Percentiles rank a stretch among this genome's conserved stretches.
phyloP scores from a whole-genome alignment of 2,797 vertebrate species.

The Bryconaethiops microstoma region DNA sequence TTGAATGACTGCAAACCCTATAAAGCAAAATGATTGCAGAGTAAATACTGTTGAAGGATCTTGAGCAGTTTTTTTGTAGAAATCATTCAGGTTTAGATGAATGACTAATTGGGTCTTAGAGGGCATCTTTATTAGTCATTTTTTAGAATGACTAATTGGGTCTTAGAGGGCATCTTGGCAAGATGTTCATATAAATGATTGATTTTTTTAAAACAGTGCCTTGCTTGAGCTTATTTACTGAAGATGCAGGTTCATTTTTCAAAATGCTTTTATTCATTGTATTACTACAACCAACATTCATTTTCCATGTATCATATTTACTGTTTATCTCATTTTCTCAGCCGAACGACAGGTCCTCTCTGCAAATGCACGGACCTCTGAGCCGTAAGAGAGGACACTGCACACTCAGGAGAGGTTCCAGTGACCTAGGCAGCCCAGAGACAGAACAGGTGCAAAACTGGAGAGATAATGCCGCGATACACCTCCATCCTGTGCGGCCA shows the following conservation, averaged over 20 bases:
- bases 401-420: neutral
- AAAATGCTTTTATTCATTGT: too few species aligned
- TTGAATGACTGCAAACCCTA: too few species aligned
- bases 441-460: slow-evolving; percentile 44
- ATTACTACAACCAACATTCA: too few species aligned
- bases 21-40: too few species aligned
- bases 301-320: neutral
- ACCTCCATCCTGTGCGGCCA: slow-evolving; percentile 22
- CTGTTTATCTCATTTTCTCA: slow-evolving; percentile 6
- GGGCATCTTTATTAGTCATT: too few species aligned
- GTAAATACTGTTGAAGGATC: too few species aligned
- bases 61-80: too few species aligned
- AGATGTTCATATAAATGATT: too few species aligned
- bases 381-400: slow-evolving; percentile 26
- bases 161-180: neutral
- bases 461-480: neutral
- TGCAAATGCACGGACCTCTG: slow-evolving; percentile 11
- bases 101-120: too few species aligned
- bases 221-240: too few species aligned
- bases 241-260: too few species aligned
- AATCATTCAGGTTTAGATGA: too few species aligned
- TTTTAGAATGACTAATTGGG: neutral
- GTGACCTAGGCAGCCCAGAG: slow-evolving; percentile 11
- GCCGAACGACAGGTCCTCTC: slow-evolving; percentile 10
- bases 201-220: neutral